phyloP scores from a whole-genome alignment of 2,797 vertebrate genomes.

The Epinephelus awoara region DNA sequence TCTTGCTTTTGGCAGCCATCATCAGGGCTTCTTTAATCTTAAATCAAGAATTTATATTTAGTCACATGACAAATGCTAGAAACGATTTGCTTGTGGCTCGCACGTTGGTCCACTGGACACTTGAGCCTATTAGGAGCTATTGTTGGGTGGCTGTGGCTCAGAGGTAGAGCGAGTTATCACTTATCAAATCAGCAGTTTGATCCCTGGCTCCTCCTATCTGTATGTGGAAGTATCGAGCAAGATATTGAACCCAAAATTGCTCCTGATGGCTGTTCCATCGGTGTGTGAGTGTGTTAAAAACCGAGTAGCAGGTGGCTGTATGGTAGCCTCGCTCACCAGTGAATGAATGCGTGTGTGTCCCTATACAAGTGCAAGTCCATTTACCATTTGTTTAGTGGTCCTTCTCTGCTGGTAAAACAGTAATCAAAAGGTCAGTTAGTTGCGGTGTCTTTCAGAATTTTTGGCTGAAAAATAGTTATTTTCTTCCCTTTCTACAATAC shows the following conservation, averaged over 20 bases:
- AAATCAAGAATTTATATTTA: neutral
- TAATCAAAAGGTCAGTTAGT: neutral
- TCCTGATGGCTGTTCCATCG: no score
- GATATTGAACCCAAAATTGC: no score
- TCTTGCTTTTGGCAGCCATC: slow-evolving; percentile 18
- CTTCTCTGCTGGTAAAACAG: slow-evolving; percentile 19
- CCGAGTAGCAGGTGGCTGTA: no score
- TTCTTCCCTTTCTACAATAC: slow-evolving; percentile 30
- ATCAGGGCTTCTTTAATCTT: neutral
- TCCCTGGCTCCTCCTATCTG: no score
- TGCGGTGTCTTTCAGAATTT: slow-evolving; percentile 1
- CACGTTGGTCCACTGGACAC: slow-evolving; percentile 5
- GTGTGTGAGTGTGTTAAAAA: no score
- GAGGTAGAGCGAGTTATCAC: no score
- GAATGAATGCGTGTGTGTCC: no score
- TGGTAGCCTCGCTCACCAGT: no score
- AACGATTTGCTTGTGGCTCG: neutral
- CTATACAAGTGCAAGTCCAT: no score
- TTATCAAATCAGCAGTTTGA: no score
- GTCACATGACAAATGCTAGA: neutral
- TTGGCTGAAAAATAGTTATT: neutral
- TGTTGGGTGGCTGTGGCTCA: no score
- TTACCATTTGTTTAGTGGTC: neutral
- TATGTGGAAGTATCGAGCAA: no score
- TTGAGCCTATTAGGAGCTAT: neutral